phyloP scores from a whole-genome alignment of 2,888 invertebrate species.

The Biston stratarius region DNA sequence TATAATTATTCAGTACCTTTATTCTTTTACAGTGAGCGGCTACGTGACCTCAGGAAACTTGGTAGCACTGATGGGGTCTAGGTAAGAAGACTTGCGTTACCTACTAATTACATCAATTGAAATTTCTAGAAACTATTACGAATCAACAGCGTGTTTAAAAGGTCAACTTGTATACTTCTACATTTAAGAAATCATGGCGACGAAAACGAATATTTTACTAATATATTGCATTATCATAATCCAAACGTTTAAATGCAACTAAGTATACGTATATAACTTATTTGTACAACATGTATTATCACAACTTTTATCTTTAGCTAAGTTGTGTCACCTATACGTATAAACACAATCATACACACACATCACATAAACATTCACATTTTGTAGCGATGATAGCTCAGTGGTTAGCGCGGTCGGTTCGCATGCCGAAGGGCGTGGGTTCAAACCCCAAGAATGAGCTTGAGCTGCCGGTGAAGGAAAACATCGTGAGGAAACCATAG shows the following conservation, averaged over 20 bases:
- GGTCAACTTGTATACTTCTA: too few species aligned
- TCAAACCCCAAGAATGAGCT: too few species aligned
- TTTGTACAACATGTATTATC: too few species aligned
- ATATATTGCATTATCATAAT: not conserved
- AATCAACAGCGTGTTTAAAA: too few species aligned
- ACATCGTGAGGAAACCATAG: too few species aligned
- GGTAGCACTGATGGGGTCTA: conserved; percentile 91
- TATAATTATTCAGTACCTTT: not conserved
- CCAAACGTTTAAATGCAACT: conserved; percentile 1
- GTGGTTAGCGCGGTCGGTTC: too few species aligned
- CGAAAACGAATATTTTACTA: conserved; percentile 4
- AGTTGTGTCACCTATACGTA: not conserved
- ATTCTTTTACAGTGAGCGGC: conserved; percentile 88
- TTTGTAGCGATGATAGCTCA: too few species aligned
- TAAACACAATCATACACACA: too few species aligned
- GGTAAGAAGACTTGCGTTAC: conserved; percentile 71
- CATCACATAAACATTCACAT: too few species aligned
- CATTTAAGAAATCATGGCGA: not conserved
- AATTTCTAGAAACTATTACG: not conserved
- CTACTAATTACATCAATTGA: not conserved
- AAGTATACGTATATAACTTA: not conserved
- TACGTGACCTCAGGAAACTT: conserved; percentile 89
- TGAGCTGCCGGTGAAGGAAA: too few species aligned
- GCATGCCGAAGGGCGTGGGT: too few species aligned
- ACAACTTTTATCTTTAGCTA: too few species aligned